phyloP scores from a whole-genome alignment of 1,140 invertebrate genomes.

The Formica exsecta region DNA sequence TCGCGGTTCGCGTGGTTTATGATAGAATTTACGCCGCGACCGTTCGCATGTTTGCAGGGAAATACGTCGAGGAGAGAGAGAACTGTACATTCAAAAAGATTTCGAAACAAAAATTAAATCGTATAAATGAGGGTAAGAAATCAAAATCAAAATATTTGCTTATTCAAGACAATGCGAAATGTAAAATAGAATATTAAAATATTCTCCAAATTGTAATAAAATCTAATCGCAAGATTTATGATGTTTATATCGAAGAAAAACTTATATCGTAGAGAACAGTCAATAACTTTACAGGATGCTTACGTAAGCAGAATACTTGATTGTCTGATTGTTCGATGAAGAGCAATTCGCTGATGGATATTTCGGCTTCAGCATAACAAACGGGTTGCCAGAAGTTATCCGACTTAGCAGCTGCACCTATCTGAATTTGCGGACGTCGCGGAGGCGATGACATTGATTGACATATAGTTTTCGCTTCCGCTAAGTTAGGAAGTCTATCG shows the following conservation, averaged over 20 bases:
- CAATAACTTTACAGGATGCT: neutral
- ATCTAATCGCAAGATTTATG: slow-evolving; percentile 25
- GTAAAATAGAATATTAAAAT: slow-evolving; percentile 12
- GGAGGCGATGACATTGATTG: slow-evolving; percentile 53
- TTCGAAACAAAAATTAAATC: slow-evolving; percentile 14
- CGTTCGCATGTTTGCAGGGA: neutral
- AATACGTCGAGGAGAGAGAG: neutral
- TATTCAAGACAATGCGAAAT: neutral
- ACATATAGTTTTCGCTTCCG: slow-evolving; percentile 53
- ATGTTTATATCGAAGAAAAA: neutral
- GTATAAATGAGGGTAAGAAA: neutral
- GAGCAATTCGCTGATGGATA: slow-evolving; percentile 52
- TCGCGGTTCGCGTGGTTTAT: neutral
- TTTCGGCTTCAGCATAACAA: slow-evolving; percentile 46
- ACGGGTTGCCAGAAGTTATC: slow-evolving; percentile 44
- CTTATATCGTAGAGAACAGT: neutral
- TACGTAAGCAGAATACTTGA: slow-evolving; percentile 13
- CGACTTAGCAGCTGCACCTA: slow-evolving; percentile 46
- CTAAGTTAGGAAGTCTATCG: slow-evolving; percentile 48
- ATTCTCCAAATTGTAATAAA: neutral
- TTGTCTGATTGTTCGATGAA: slow-evolving; percentile 40
- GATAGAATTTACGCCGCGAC: neutral
- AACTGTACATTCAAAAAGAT: neutral
- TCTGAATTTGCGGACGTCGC: slow-evolving; percentile 53
- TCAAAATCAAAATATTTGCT: slow-evolving; percentile 30